Evolutionary conservation across 2,797 vertebrate species (phyloP).

Genomic region (Chaunax sp.): DNA sequence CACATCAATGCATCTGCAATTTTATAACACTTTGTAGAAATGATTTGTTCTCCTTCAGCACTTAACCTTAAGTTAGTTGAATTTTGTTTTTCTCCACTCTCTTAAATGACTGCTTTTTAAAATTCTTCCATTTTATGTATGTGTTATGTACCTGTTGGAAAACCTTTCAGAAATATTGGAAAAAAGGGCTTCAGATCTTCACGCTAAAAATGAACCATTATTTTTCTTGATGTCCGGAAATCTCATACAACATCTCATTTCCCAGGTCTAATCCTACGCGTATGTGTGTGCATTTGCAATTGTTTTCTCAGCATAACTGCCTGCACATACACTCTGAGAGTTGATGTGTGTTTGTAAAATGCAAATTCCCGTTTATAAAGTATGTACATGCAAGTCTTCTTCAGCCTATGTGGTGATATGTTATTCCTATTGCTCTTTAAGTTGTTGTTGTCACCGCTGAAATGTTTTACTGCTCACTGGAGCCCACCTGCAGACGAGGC

Average conservation of each 20-base stretch:
- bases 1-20: not conserved
- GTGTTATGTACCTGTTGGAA: not conserved
- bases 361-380: not conserved
- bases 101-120: not conserved
- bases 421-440: slow-evolving; percentile 42
- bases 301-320: not conserved
- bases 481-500: slow-evolving; percentile 53
- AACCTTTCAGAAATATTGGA: not conserved
- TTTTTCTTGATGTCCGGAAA: not conserved
- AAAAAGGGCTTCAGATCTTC: not conserved
- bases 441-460: slow-evolving; percentile 48
- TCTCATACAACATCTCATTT: too few species aligned
- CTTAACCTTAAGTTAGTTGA: not conserved
- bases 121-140: not conserved
- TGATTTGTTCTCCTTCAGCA: not conserved
- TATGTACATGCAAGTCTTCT: slow-evolving; percentile 11
- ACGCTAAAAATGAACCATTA: not conserved
- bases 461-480: slow-evolving; percentile 65
- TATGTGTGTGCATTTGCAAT: not conserved
- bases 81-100: not conserved
- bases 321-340: not conserved
- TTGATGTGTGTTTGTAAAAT: slow-evolving; percentile 12
- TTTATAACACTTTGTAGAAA: slow-evolving; percentile 4
- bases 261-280: too few species aligned
- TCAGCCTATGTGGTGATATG: slow-evolving; percentile 31